phyloP scores from a whole-genome alignment of 2,888 invertebrate species.

The Uloborus plumipes region DNA sequence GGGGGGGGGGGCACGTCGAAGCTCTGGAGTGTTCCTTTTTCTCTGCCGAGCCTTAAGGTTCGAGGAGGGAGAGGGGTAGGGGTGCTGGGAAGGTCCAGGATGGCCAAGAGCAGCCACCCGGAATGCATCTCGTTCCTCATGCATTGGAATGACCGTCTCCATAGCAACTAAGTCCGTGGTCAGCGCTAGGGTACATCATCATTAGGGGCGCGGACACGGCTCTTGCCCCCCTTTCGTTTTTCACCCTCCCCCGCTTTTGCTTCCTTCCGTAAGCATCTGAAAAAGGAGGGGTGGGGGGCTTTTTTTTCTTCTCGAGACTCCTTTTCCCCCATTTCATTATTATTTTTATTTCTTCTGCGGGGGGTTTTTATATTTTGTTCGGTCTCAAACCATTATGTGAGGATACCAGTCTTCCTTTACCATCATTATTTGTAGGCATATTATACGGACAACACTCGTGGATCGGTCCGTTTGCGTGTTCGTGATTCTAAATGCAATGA shows the following conservation, averaged over 20 bases:
- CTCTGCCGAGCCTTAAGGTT: slow-evolving; percentile 31
- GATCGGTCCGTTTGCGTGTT: slow-evolving; percentile 11
- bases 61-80: slow-evolving; percentile 19
- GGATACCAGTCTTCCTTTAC: slow-evolving; percentile 6
- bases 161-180: slow-evolving; percentile 65
- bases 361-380: slow-evolving; percentile 3
- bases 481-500: not conserved
- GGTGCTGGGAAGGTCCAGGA: slow-evolving; percentile 59
- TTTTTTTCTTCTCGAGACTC: not conserved
- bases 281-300: not conserved
- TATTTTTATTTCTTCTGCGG: slow-evolving; percentile 11
- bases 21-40: slow-evolving; percentile 36
- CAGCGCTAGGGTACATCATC: slow-evolving; percentile 65
- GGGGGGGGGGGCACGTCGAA: slow-evolving; percentile 9
- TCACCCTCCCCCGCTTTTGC: slow-evolving; percentile 19
- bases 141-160: slow-evolving; percentile 65
- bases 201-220: slow-evolving; percentile 62
- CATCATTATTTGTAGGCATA: slow-evolving; percentile 24
- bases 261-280: slow-evolving; percentile 38
- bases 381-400: slow-evolving; percentile 6
- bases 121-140: slow-evolving; percentile 65
- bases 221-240: slow-evolving; percentile 12
- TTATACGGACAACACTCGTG: slow-evolving; percentile 17
- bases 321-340: not conserved
- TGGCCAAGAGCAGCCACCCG: slow-evolving; percentile 62